These are phyloP conservation scores for Guaruba guarouba DNA, from an alignment of 2,113 vertebrate genomes.

Conservation along the genomic window DNA sequence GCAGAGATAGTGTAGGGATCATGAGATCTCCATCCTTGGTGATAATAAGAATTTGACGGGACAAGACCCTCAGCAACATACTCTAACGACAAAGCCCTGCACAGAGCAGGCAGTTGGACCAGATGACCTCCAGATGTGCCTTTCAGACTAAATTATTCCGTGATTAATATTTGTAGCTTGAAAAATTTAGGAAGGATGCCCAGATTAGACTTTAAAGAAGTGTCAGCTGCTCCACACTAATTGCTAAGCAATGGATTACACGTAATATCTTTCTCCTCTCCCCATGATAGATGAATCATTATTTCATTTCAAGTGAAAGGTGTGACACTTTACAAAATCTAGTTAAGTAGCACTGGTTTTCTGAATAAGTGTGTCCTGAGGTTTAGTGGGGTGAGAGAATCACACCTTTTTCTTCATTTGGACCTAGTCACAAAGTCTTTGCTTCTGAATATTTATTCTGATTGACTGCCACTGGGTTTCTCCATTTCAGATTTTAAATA, in stretches of 20 bases:
- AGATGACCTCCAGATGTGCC: background rate
- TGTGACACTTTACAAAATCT: background rate
- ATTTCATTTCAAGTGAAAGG: background rate
- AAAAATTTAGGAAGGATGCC: background rate
- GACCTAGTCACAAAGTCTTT: background rate
- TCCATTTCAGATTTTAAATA: background rate
- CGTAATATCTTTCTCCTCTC: background rate
- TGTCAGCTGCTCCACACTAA: background rate
- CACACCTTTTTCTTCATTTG: background rate
- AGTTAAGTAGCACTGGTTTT: background rate
- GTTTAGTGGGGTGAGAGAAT: background rate
- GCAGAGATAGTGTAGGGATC: background rate
- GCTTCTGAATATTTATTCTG: background rate
- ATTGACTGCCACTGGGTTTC: background rate
- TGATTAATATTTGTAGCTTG: background rate
- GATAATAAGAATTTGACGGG: background rate
- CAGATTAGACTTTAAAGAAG: slow-evolving; percentile 4
- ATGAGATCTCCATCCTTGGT: background rate
- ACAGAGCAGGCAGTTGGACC: background rate
- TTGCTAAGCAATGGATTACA: background rate
- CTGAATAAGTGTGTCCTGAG: background rate
- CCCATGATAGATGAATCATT: background rate
- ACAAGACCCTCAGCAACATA: background rate
- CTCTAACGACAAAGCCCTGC: background rate
- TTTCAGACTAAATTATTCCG: background rate